A percentile compares a stretch with the other conserved stretches of the same genome.
Evolutionary conservation across 2,113 vertebrate genomes (phyloP).

Genomic region (Nansenia antarctica): DNA sequence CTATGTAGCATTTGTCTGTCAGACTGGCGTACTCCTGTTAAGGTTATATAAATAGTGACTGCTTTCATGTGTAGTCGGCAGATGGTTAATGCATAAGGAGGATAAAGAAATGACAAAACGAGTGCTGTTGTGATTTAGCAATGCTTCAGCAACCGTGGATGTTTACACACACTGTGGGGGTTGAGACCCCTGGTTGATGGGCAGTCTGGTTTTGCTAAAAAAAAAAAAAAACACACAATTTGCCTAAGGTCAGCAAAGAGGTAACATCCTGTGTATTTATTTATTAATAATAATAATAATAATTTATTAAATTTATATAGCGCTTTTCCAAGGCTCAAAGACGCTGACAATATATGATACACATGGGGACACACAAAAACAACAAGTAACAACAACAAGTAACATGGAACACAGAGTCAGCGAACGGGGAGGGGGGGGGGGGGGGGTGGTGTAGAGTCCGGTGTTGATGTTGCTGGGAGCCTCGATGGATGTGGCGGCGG

Average conservation of each 20-base stretch:
- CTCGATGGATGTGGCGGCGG: too few species aligned
- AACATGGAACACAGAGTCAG: too few species aligned
- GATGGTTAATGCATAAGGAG: neutral
- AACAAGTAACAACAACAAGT: too few species aligned
- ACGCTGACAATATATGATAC: too few species aligned
- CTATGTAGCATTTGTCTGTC: neutral
- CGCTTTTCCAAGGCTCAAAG: too few species aligned
- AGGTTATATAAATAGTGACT: constrained; percentile 1
- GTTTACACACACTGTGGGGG: neutral
- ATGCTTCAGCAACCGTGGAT: neutral
- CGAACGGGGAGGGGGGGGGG: too few species aligned
- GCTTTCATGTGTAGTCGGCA: neutral
- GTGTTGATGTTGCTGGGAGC: too few species aligned
- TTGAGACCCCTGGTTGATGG: neutral
- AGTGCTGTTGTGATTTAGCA: neutral
- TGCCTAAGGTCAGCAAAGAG: neutral
- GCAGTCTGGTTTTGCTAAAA: neutral
- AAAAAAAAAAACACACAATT: too few species aligned
- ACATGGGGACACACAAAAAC: too few species aligned
- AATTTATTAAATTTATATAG: too few species aligned
- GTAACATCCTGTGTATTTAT: neutral
- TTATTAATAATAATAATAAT: too few species aligned
- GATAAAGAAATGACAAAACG: neutral
- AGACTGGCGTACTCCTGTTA: neutral
- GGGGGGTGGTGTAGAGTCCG: too few species aligned